Evolutionary conservation across 2,113 vertebrate species (phyloP).

Genomic region (Bos javanicus): DNA sequence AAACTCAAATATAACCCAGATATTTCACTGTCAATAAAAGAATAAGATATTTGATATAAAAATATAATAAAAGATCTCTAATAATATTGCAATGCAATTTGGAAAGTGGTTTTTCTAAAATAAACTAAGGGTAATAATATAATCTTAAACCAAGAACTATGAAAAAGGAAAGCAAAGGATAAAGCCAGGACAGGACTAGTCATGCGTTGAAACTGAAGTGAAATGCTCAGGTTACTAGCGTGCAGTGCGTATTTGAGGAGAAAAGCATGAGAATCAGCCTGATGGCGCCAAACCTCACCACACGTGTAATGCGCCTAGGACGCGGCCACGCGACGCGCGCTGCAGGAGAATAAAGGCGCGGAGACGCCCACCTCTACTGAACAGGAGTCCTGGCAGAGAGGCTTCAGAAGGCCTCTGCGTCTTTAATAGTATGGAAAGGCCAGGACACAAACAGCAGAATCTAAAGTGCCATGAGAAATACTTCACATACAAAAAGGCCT

Average conservation of each 20-base stretch:
- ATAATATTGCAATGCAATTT: conserved; percentile 19
- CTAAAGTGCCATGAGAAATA: conserved; percentile 73
- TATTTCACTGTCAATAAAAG: conserved; percentile 17
- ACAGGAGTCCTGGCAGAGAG: conserved; percentile 53
- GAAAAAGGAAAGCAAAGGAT: not conserved
- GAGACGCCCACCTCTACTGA: conserved; percentile 31
- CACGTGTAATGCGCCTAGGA: not conserved
- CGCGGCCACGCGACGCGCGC: not conserved
- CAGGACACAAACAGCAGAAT: conserved; percentile 69
- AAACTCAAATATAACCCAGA: not conserved
- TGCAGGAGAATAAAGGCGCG: conserved; percentile 26
- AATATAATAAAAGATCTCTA: not conserved
- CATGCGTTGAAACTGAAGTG: not conserved
- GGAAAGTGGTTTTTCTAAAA: not conserved
- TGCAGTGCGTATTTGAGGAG: not conserved
- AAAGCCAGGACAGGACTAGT: not conserved
- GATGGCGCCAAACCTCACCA: not conserved
- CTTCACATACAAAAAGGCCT: conserved; percentile 75
- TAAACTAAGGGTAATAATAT: not conserved
- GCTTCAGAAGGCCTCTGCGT: conserved; percentile 63
- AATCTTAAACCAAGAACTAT: not conserved
- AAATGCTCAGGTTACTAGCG: not conserved
- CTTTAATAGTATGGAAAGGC: conserved; percentile 67
- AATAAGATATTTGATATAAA: not conserved
- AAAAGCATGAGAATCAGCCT: not conserved